Evolutionary conservation across 2,797 vertebrate species (phyloP).

Genomic region (Anas bernieri): DNA sequence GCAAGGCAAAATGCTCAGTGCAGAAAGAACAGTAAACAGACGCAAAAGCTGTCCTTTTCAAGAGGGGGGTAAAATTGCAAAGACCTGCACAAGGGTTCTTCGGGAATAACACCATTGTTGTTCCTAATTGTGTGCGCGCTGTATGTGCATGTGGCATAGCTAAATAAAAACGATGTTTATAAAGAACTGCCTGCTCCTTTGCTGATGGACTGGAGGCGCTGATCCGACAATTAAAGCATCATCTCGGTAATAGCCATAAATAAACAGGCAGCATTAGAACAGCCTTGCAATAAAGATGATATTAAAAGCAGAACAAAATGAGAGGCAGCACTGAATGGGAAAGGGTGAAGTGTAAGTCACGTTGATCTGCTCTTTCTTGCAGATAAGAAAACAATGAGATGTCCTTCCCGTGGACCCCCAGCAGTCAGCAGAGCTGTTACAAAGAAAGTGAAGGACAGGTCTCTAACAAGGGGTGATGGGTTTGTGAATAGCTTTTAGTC

Average conservation of each 20-base stretch:
- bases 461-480: background rate
- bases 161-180: constrained; percentile 40
- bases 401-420: background rate
- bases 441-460: background rate
- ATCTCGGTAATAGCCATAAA: constrained; percentile 62
- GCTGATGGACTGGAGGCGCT: constrained; percentile 66
- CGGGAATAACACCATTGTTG: constrained; percentile 29
- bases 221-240: constrained; percentile 70
- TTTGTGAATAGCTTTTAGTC: background rate
- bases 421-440: background rate
- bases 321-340: constrained; percentile 8
- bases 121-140: background rate
- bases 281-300: constrained; percentile 58
- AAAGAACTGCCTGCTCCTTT: constrained; percentile 33
- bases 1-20: constrained; percentile 21
- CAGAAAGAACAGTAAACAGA: constrained; percentile 56
- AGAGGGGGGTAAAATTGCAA: background rate
- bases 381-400: background rate
- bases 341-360: constrained; percentile 65
- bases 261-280: constrained; percentile 65
- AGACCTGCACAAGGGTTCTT: background rate
- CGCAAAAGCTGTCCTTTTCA: constrained; percentile 20
- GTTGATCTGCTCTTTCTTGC: constrained; percentile 16
- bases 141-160: background rate
- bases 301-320: constrained; percentile 64